Conservation (phyloP, 2,797 vertebrate species). For the Oceanodroma leucorhoa region DNA sequence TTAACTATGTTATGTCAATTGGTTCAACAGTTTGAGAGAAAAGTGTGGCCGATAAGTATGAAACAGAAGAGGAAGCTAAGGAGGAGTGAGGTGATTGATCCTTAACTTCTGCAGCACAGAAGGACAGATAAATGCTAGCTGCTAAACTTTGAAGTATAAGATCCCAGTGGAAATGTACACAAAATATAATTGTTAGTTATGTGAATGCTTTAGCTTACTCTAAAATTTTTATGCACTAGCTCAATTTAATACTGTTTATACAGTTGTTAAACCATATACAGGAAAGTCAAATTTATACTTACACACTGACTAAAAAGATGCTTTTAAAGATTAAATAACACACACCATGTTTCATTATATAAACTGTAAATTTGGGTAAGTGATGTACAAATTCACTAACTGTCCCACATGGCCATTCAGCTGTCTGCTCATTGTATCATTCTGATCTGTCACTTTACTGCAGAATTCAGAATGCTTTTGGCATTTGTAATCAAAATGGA, state of each 20-base stretch:
- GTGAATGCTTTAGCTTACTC: neutral
- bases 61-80: neutral
- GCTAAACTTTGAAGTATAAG: neutral
- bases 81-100: neutral
- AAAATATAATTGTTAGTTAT: neutral
- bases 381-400: neutral
- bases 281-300: neutral
- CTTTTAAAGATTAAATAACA: neutral
- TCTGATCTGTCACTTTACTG: neutral
- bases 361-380: neutral
- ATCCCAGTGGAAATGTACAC: neutral
- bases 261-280: neutral
- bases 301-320: neutral
- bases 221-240: neutral
- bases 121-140: neutral
- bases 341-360: neutral
- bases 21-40: neutral
- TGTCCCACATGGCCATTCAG: neutral
- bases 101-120: neutral
- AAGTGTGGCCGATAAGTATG: neutral
- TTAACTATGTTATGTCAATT: neutral
- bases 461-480: neutral
- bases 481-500: conserved; percentile 12
- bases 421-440: neutral
- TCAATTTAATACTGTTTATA: neutral